phyloP scores from a whole-genome alignment of 2,797 vertebrate genomes.

The Lepus townsendii region DNA sequence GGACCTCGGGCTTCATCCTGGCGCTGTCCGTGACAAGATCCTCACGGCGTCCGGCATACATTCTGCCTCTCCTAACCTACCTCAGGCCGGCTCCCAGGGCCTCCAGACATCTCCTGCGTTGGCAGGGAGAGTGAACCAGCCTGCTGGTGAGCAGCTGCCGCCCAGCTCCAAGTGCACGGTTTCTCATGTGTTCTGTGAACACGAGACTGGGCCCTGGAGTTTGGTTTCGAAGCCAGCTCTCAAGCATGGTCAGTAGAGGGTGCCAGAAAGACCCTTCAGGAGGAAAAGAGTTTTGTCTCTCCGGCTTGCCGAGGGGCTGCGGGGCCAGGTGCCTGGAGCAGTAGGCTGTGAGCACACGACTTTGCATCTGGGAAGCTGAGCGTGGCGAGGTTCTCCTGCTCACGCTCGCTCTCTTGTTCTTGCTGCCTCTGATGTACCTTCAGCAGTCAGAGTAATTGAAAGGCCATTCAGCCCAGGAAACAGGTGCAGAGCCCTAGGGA shows the following conservation, averaged over 20 bases:
- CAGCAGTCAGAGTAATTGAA: not conserved
- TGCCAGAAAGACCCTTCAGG: not conserved
- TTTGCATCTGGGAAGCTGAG: not conserved
- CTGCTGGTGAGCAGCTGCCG: not conserved
- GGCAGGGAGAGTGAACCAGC: not conserved
- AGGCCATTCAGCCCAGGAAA: not conserved
- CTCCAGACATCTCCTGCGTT: not conserved
- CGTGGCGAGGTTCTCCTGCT: not conserved
- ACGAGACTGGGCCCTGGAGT: not conserved
- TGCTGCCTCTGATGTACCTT: not conserved
- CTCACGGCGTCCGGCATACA: fast-evolving
- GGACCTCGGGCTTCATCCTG: not conserved
- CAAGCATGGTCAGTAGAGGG: not conserved
- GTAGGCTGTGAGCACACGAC: not conserved
- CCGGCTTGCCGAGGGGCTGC: too few relatives aligned
- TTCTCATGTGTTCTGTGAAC: not conserved
- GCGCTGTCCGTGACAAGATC: not conserved
- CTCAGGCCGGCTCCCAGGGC: not conserved
- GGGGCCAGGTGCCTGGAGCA: not conserved
- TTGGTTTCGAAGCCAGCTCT: not conserved
- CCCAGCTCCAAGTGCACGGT: not conserved
- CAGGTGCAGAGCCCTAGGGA: not conserved
- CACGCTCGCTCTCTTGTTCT: not conserved
- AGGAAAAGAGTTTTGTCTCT: not conserved
- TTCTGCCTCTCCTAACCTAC: not conserved